Conservation (phyloP, 2,888 invertebrate genomes). For the Calliscelio sp. region DNA sequence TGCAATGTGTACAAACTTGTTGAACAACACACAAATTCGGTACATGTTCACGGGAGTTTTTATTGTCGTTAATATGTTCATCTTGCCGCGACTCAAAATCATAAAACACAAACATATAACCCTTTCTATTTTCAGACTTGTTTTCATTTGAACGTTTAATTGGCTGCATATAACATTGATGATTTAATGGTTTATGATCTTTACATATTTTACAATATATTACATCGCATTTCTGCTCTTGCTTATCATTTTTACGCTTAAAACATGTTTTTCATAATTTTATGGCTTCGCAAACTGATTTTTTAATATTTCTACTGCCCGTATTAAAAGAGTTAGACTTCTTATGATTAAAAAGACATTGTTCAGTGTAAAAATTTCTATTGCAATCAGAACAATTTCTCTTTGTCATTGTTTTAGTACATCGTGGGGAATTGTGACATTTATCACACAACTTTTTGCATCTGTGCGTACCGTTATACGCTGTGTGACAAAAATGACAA, state of each 20-base stretch:
- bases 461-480: conserved; percentile 8
- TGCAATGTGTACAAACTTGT: not conserved
- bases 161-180: conserved; percentile 48
- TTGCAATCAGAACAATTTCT: conserved; percentile 4
- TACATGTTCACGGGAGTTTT: not conserved
- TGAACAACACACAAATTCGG: conserved; percentile 12
- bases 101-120: too few species aligned
- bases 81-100: conserved; percentile 60
- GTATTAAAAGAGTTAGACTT: not conserved
- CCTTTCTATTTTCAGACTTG: not conserved
- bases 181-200: not conserved
- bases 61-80: not conserved
- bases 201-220: conserved; percentile 12
- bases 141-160: conserved; percentile 2
- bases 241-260: not conserved
- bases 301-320: not conserved
- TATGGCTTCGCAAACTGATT: not conserved
- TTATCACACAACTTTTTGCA: conserved; percentile 11
- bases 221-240: not conserved
- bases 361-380: not conserved
- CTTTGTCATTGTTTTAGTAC: not conserved
- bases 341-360: conserved; percentile 5
- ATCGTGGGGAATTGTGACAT: conserved; percentile 9
- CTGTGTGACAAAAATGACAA: conserved; percentile 27
- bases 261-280: conserved; percentile 2